A percentile compares a stretch with the other conserved stretches of the same genome.
Evolutionary conservation across 2,113 vertebrate species (phyloP).

Genomic region (Coturnix japonica): DNA sequence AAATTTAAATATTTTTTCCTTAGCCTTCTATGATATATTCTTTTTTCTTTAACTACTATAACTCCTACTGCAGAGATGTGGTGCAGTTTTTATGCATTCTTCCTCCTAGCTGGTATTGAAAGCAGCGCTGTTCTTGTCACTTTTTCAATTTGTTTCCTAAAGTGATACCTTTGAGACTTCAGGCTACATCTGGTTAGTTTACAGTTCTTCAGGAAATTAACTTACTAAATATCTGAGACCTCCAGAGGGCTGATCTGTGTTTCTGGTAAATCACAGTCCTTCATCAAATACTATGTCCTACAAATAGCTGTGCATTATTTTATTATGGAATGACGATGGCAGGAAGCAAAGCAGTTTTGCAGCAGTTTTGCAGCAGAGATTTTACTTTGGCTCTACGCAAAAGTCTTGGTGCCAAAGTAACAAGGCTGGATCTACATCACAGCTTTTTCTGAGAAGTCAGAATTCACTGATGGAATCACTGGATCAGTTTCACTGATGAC

Average conservation of each 20-base stretch:
- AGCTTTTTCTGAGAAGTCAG: neutral
- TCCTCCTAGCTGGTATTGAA: neutral
- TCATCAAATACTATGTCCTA: neutral
- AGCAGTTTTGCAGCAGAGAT: conserved; percentile 12
- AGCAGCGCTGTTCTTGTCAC: neutral
- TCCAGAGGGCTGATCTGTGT: neutral
- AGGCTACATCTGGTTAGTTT: neutral
- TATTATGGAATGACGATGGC: conserved; percentile 17
- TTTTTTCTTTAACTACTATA: neutral
- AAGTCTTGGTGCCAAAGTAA: neutral
- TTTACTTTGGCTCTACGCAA: neutral
- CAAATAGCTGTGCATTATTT: conserved; percentile 5
- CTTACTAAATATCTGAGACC: neutral
- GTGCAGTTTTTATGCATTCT: neutral
- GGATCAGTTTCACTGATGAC: neutral
- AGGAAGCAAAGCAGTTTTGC: conserved; percentile 20
- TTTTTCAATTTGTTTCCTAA: neutral
- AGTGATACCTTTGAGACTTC: neutral
- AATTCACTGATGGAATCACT: too few species aligned
- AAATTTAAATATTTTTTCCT: neutral
- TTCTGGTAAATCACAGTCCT: neutral
- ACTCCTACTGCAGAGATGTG: neutral
- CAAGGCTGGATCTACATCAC: conserved; percentile 19
- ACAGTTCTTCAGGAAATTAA: neutral
- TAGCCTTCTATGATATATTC: neutral